Conservation (phyloP, 2,113 vertebrate genomes). For the Bubo bubo region DNA sequence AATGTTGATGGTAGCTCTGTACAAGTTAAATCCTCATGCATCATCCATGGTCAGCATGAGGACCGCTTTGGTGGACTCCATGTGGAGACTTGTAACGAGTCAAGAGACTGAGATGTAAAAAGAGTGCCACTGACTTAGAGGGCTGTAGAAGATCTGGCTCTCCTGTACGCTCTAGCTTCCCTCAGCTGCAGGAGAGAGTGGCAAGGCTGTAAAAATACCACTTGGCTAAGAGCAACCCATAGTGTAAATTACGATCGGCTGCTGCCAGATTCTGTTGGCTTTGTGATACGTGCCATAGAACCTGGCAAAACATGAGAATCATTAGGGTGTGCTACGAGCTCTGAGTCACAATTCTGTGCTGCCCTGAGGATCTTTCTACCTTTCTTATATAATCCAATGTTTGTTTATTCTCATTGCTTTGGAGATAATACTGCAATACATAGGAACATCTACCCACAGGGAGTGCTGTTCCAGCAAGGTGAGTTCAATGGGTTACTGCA, state of each 20-base stretch:
- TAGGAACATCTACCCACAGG: background rate
- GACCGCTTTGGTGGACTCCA: background rate
- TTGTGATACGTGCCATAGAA: background rate
- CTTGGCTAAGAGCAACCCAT: background rate
- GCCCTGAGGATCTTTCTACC: constrained; percentile 37
- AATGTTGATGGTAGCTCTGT: background rate
- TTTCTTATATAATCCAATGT: constrained; percentile 53
- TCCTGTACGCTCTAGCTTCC: background rate
- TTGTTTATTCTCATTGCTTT: constrained; percentile 57
- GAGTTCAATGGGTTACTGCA: constrained; percentile 32
- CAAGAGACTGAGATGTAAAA: background rate
- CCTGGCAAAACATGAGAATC: background rate
- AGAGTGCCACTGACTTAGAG: background rate
- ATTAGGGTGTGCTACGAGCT: background rate
- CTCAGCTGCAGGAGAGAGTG: background rate
- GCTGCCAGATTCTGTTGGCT: constrained; percentile 13
- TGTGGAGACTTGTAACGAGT: background rate
- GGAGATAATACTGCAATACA: background rate
- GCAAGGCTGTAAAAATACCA: background rate
- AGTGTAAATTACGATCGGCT: background rate
- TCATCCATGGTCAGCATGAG: background rate
- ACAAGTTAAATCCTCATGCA: background rate
- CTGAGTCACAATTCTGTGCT: constrained; percentile 34
- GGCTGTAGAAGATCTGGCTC: background rate
- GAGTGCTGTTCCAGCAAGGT: constrained; percentile 15